phyloP scores from a whole-genome alignment of 2,888 invertebrate species.

The Napeogenes sylphis region DNA sequence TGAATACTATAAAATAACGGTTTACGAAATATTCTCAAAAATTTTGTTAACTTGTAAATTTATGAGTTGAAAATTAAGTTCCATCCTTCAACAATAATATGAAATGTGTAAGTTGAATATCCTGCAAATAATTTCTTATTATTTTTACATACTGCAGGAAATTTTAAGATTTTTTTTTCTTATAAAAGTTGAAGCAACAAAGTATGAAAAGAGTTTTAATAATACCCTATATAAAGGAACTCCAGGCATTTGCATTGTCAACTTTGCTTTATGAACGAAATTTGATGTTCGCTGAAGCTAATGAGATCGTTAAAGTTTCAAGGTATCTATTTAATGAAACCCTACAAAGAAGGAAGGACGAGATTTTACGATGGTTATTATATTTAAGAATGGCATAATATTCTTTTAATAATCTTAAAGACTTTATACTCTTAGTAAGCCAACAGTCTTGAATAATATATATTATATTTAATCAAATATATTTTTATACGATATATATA shows the following conservation, averaged over 20 bases:
- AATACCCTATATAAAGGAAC: constrained; percentile 4
- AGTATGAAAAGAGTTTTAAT: constrained; percentile 5
- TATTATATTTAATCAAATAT: too few species aligned
- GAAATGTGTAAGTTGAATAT: too few species aligned
- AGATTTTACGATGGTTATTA: constrained; percentile 20
- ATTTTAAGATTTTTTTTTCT: neutral
- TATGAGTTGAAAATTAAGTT: too few species aligned
- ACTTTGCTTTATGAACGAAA: constrained; percentile 18
- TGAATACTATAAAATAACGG: too few species aligned
- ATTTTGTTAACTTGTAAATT: too few species aligned
- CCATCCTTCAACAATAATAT: too few species aligned
- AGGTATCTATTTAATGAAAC: constrained; percentile 26
- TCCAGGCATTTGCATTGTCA: constrained; percentile 15
- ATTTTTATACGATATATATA: too few species aligned
- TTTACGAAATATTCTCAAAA: too few species aligned
- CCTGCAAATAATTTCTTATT: too few species aligned
- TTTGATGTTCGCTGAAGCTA: constrained; percentile 23
- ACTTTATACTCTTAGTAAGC: neutral
- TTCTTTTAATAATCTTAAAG: constrained; percentile 2
- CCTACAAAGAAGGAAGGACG: constrained; percentile 22
- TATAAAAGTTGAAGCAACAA: constrained; percentile 3
- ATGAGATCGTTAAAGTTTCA: constrained; percentile 25
- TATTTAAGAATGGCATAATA: constrained; percentile 11
- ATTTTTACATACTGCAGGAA: too few species aligned
- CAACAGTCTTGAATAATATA: too few species aligned